phyloP scores from a whole-genome alignment of 2,888 invertebrate genomes.

The Protophormia terraenovae region DNA sequence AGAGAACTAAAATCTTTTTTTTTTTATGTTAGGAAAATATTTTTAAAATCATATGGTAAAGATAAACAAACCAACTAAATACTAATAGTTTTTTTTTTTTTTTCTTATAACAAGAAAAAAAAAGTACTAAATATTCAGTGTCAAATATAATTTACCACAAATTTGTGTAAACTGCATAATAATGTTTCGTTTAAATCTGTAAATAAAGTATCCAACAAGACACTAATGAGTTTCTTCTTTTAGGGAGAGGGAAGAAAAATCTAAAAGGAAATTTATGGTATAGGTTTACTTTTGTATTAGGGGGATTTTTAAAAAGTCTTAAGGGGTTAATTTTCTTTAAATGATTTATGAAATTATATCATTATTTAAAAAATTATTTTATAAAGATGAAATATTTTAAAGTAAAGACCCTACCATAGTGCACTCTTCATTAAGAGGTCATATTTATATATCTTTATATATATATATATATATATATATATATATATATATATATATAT shows the following conservation, averaged over 20 bases:
- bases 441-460: too few relatives aligned
- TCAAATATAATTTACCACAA: constrained; percentile 56
- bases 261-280: constrained; percentile 1
- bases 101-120: too few relatives aligned
- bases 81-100: not conserved
- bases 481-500: too few relatives aligned
- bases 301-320: not conserved
- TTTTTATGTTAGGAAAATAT: too few relatives aligned
- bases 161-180: not conserved
- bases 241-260: not conserved
- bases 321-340: not conserved
- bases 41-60: not conserved
- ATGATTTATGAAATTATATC: not conserved
- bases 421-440: too few relatives aligned
- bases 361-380: not conserved
- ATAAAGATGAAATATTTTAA: not conserved
- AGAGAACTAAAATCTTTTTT: too few relatives aligned
- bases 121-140: constrained; percentile 12
- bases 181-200: constrained; percentile 11
- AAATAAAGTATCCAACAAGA: constrained; percentile 18
- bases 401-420: too few relatives aligned
- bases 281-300: not conserved
- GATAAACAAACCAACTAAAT: constrained; percentile 2
- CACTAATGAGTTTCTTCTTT: constrained; percentile 14
- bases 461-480: too few relatives aligned